phyloP scores from a whole-genome alignment of 1,140 invertebrate genomes.

The Zaprionus camerounensis region DNA sequence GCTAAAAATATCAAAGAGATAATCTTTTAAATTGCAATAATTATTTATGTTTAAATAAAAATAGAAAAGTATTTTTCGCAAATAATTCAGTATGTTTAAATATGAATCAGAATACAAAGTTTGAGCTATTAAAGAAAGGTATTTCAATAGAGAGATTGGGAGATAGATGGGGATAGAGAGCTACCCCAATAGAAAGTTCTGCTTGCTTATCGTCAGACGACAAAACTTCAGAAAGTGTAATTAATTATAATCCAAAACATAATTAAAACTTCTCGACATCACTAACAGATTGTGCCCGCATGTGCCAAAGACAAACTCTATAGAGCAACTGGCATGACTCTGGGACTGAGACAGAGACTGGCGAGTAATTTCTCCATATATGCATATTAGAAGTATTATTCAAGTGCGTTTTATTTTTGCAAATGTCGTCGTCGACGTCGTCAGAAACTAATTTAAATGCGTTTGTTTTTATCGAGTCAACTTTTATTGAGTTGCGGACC shows the following conservation, averaged over 20 bases:
- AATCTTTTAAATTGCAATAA: slow-evolving; percentile 14
- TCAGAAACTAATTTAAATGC: slow-evolving; percentile 64
- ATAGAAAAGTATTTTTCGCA: slow-evolving; percentile 1
- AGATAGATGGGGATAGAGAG: background rate
- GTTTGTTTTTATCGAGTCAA: slow-evolving; percentile 55
- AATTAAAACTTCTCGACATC: background rate
- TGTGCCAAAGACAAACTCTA: background rate
- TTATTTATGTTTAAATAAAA: slow-evolving; percentile 16
- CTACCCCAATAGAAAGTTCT: background rate
- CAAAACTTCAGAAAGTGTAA: slow-evolving; percentile 2
- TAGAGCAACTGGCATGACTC: background rate
- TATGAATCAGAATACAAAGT: background rate
- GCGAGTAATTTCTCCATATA: slow-evolving; percentile 22
- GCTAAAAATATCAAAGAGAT: slow-evolving; percentile 29
- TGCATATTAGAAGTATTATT: slow-evolving; percentile 34
- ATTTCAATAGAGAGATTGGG: background rate
- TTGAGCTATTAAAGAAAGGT: background rate
- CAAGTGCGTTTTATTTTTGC: slow-evolving; percentile 61
- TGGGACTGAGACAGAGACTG: background rate
- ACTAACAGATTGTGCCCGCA: background rate
- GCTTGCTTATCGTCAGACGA: background rate
- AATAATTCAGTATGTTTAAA: background rate
- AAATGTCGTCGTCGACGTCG: slow-evolving; percentile 23
- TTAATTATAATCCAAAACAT: background rate
- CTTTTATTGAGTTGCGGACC: slow-evolving; percentile 51